Evolutionary conservation across 1,140 invertebrate genomes (phyloP).

Genomic region (Capitella teleta): DNA sequence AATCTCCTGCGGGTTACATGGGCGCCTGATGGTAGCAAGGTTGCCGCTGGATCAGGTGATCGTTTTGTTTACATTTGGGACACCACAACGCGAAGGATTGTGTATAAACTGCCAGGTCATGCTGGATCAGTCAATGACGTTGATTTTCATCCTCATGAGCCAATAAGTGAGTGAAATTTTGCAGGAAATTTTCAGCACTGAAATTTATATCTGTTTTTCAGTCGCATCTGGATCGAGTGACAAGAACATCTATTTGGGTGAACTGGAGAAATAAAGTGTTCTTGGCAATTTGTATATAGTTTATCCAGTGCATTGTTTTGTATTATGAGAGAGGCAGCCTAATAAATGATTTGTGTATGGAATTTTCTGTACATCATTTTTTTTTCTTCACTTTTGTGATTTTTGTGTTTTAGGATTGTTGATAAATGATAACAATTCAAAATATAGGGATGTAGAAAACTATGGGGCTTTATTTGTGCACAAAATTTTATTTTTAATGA

Average conservation of each 20-base stretch:
- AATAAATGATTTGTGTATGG: too few species aligned
- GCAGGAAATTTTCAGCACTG: background rate
- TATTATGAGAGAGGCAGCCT: too few species aligned
- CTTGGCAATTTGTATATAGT: too few species aligned
- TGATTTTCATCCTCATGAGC: slow-evolving; percentile 90
- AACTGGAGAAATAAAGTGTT: too few species aligned
- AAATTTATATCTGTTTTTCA: slow-evolving; percentile 44
- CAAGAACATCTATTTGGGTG: slow-evolving; percentile 89
- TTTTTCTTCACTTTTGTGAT: too few species aligned
- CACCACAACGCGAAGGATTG: slow-evolving; percentile 68
- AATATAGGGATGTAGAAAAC: too few species aligned
- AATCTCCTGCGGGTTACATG: slow-evolving; percentile 77
- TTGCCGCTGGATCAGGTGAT: slow-evolving; percentile 86
- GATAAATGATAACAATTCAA: too few species aligned
- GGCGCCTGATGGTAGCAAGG: slow-evolving; percentile 68
- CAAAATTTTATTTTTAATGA: too few species aligned
- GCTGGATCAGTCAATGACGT: slow-evolving; percentile 94
- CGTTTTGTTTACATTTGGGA: slow-evolving; percentile 96
- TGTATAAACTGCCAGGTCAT: slow-evolving; percentile 97
- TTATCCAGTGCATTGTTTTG: too few species aligned
- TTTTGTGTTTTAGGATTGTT: too few species aligned
- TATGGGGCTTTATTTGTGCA: too few species aligned
- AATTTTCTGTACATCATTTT: too few species aligned
- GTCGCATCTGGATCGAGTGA: slow-evolving; percentile 89
- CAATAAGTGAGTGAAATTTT: slow-evolving; percentile 57